phyloP scores from a whole-genome alignment of 2,113 vertebrate species.

The Phycodurus eques region DNA sequence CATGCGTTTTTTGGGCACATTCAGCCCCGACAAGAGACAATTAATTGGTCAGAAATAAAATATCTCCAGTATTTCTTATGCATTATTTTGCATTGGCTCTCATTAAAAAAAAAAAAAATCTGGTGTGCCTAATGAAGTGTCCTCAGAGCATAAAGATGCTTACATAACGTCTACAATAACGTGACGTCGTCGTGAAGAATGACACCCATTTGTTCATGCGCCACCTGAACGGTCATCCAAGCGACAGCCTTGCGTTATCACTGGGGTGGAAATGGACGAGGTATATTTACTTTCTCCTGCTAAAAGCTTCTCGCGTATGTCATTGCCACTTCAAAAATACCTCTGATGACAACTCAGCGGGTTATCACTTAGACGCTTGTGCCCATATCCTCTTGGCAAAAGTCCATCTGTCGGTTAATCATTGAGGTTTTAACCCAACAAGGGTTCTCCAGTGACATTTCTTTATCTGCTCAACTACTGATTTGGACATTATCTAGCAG shows the following conservation, averaged over 20 bases:
- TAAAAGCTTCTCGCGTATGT: slow-evolving; percentile 1
- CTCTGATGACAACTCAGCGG: background rate
- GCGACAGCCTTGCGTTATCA: background rate
- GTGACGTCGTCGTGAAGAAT: background rate
- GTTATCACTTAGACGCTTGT: background rate
- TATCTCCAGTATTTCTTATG: background rate
- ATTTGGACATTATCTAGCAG: background rate
- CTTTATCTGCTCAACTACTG: background rate
- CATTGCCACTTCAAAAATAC: background rate
- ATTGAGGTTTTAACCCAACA: slow-evolving; percentile 6
- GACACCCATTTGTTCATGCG: background rate
- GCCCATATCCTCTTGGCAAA: slow-evolving; percentile 35
- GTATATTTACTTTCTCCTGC: background rate
- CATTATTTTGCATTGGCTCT: background rate
- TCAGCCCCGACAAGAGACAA: no score
- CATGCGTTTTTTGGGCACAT: no score
- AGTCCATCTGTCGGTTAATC: slow-evolving; percentile 41
- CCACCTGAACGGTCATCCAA: background rate
- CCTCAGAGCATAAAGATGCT: background rate
- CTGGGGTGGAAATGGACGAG: background rate
- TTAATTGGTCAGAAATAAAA: background rate
- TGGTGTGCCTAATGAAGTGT: background rate
- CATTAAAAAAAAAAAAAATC: background rate
- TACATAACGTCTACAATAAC: background rate
- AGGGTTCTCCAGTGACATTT: background rate